phyloP scores from a whole-genome alignment of 1,140 invertebrate genomes.

The Drosophila micromelanica region DNA sequence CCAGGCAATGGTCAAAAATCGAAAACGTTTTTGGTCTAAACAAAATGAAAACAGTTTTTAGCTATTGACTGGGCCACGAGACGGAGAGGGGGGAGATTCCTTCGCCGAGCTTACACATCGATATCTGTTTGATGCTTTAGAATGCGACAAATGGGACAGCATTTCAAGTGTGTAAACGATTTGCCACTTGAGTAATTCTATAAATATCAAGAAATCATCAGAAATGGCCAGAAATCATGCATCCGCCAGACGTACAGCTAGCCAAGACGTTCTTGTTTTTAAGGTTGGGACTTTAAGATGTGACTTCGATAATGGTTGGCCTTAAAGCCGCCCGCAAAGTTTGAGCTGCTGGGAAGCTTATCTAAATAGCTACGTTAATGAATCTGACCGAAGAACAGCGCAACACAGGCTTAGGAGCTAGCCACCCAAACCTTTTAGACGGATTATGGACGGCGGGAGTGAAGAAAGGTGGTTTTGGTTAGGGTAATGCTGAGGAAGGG shows the following conservation, averaged over 20 bases:
- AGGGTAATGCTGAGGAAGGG: neutral
- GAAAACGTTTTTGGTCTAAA: conserved; percentile 69
- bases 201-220: conserved; percentile 80
- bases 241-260: conserved; percentile 9
- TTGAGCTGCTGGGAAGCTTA: conserved; percentile 48
- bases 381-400: conserved; percentile 75
- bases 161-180: conserved; percentile 83
- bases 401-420: conserved; percentile 65
- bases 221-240: conserved; percentile 42
- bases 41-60: conserved; percentile 68
- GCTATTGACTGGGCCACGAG: conserved; percentile 13
- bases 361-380: conserved; percentile 82
- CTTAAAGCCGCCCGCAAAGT: conserved; percentile 34
- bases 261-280: conserved; percentile 29
- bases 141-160: conserved; percentile 74
- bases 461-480: too few species aligned
- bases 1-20: conserved; percentile 73
- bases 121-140: conserved; percentile 49
- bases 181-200: conserved; percentile 82
- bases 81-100: neutral
- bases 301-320: conserved; percentile 42
- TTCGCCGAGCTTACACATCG: conserved; percentile 18
- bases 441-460: conserved; percentile 19
- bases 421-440: conserved; percentile 68
- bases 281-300: conserved; percentile 56